Evolutionary conservation across 2,797 vertebrate genomes (phyloP).

Genomic region (Ispidina picta): DNA sequence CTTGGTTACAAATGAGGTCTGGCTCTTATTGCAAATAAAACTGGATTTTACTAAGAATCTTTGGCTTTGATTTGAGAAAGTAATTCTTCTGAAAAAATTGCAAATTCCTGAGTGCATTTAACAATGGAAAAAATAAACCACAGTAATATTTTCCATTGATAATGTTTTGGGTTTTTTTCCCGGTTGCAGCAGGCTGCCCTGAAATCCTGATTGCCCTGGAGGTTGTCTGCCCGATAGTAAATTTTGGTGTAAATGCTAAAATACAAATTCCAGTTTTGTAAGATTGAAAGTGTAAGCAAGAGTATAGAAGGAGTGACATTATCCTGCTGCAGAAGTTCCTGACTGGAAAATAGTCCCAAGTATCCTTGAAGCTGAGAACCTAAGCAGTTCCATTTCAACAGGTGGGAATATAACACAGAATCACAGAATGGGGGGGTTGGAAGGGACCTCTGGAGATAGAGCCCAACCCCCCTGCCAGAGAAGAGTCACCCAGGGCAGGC

Average conservation of each 20-base stretch:
- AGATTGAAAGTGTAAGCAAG: not conserved
- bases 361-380: fast-evolving
- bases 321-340: not conserved
- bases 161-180: not conserved
- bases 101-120: not conserved
- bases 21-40: not conserved
- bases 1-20: not conserved
- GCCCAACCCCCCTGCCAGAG: too few species aligned
- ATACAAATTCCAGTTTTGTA: not conserved
- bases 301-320: not conserved
- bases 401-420: too few species aligned
- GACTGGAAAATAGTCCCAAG: fast-evolving
- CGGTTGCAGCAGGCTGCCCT: not conserved
- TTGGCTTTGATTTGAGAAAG: not conserved
- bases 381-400: fast-evolving
- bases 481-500: too few species aligned
- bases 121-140: not conserved
- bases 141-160: not conserved
- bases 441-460: too few species aligned
- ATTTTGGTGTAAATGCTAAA: not conserved
- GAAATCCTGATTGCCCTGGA: not conserved
- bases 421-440: too few species aligned
- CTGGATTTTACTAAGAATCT: not conserved
- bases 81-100: not conserved
- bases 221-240: not conserved